Evolutionary conservation across 2,888 invertebrate genomes (phyloP).

Genomic region (Ecliptopera silaceata): DNA sequence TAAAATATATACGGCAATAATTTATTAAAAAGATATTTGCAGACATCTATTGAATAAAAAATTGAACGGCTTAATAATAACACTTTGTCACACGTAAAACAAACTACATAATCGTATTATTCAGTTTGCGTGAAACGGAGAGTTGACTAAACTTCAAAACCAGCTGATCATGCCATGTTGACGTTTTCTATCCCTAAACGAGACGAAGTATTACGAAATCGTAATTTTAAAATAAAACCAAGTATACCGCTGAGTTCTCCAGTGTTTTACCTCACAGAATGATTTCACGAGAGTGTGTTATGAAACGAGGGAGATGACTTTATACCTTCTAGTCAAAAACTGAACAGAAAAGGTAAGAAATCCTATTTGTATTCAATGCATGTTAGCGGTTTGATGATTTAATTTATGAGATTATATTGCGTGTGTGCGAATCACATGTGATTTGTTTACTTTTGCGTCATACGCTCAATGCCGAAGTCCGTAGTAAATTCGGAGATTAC

Average conservation of each 20-base stretch:
- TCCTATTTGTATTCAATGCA: not conserved
- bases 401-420: not conserved
- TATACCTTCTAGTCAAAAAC: constrained; percentile 22
- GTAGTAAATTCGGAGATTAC: constrained; percentile 17
- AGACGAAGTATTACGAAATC: constrained; percentile 59
- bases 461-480: constrained; percentile 27
- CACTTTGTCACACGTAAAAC: too few species aligned
- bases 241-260: constrained; percentile 44
- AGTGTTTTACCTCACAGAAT: constrained; percentile 39
- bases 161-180: constrained; percentile 39
- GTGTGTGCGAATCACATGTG: constrained; percentile 31
- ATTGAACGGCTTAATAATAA: too few species aligned
- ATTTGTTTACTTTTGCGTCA: constrained; percentile 38
- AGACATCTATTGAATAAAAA: too few species aligned
- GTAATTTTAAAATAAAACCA: constrained; percentile 43
- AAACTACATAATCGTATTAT: too few species aligned
- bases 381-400: constrained; percentile 4
- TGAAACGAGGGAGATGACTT: constrained; percentile 48
- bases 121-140: constrained; percentile 2
- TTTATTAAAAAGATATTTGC: too few species aligned
- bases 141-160: constrained; percentile 26
- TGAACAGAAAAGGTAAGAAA: constrained; percentile 36
- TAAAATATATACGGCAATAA: too few species aligned
- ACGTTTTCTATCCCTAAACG: constrained; percentile 2
- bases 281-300: constrained; percentile 38